A percentile compares a stretch with the other conserved stretches of the same genome.
Evolutionary conservation across 2,113 vertebrate species (phyloP).

Genomic region (Notarius quadriscutis): DNA sequence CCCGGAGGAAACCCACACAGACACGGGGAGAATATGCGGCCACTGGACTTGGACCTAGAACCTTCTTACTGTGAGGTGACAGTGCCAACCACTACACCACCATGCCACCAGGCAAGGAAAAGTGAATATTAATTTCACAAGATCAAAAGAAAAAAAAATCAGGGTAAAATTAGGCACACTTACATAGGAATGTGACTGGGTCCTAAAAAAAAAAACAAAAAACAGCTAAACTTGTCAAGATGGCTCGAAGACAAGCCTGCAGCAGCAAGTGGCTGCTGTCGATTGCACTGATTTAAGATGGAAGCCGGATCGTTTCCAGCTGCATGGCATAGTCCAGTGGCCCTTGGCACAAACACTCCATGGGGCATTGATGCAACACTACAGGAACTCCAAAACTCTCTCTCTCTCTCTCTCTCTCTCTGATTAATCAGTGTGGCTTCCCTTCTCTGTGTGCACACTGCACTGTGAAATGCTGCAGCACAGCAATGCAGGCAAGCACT

Average conservation of each 20-base stretch:
- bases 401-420: constrained; percentile 41
- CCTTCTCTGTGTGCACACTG: constrained; percentile 14
- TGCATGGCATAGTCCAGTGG: constrained; percentile 30
- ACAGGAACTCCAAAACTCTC: constrained; percentile 24
- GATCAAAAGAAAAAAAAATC: neutral
- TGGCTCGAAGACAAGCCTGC: constrained; percentile 42
- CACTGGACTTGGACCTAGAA: too few species aligned
- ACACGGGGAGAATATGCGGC: too few species aligned
- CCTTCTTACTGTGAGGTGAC: too few species aligned
- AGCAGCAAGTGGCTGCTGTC: constrained; percentile 40
- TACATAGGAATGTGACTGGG: neutral
- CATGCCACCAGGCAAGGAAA: neutral
- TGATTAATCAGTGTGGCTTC: constrained; percentile 30
- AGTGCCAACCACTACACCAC: too few species aligned
- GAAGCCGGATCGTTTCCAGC: constrained; percentile 35
- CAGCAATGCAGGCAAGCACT: constrained; percentile 22
- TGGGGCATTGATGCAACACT: constrained; percentile 43
- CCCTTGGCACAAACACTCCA: constrained; percentile 24
- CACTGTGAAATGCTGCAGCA: constrained; percentile 36
- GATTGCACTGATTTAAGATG: constrained; percentile 48
- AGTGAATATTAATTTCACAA: neutral
- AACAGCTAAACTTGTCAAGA: neutral
- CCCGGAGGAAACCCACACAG: too few species aligned
- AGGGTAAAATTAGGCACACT: neutral
- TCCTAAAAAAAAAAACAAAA: constrained; percentile 2